Evolutionary conservation across 2,797 vertebrate genomes (phyloP).

Genomic region (Nyctalus aviator): DNA sequence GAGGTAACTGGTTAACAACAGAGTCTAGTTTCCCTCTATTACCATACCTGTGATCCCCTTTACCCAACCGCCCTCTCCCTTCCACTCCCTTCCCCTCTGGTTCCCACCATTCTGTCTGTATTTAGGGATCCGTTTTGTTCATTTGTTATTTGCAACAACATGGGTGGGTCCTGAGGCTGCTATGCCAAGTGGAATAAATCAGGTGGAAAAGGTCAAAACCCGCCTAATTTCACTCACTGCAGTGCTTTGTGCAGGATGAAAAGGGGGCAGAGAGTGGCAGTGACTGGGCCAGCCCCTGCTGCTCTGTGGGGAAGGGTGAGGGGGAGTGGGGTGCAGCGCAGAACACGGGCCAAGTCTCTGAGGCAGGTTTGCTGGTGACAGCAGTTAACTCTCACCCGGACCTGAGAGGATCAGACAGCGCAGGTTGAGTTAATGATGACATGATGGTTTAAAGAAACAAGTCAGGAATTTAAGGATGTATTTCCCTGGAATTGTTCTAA

Average conservation of each 20-base stretch:
- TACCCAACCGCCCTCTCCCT: background rate
- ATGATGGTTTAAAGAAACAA: background rate
- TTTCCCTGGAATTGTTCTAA: background rate
- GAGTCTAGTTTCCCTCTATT: background rate
- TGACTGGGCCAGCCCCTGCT: background rate
- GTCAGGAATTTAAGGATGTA: background rate
- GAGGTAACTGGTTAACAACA: background rate
- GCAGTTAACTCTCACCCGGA: background rate
- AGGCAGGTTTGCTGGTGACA: background rate
- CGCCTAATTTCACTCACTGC: background rate
- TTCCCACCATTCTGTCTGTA: background rate
- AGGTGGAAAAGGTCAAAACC: background rate
- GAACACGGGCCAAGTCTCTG: background rate
- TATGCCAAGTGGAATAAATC: background rate
- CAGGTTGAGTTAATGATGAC: background rate
- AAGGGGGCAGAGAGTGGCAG: accelerated
- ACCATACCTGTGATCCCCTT: background rate
- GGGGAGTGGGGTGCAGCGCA: accelerated
- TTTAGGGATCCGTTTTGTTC: background rate
- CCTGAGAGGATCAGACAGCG: background rate
- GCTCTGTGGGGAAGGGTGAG: accelerated
- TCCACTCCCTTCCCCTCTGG: too few relatives aligned
- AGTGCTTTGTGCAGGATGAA: background rate
- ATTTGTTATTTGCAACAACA: background rate
- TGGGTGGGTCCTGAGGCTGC: background rate